Conservation (phyloP, 2,888 invertebrate genomes). For the Drosophila peninsularis region DNA sequence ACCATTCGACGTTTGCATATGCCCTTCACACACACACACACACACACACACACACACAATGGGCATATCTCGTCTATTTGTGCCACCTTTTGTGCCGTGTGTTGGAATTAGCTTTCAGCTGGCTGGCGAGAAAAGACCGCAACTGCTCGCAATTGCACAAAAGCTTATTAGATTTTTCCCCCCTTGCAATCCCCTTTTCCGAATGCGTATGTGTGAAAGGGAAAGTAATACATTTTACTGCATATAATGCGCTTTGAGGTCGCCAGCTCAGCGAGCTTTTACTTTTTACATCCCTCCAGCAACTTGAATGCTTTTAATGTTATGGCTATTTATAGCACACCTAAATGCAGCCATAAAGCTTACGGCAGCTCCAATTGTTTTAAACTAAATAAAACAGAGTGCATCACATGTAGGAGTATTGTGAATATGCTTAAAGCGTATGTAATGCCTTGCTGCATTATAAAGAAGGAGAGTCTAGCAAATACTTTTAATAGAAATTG, state of each 20-base stretch:
- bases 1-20: slow-evolving; percentile 60
- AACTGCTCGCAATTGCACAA: slow-evolving; percentile 73
- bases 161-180: slow-evolving; percentile 66
- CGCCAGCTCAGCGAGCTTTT: slow-evolving; percentile 41
- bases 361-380: background rate
- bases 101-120: slow-evolving; percentile 75
- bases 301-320: background rate
- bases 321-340: background rate
- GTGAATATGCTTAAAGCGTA: too few relatives aligned
- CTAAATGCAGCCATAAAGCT: background rate
- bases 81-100: slow-evolving; percentile 72
- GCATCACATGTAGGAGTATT: too few relatives aligned
- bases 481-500: background rate
- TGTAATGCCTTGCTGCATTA: too few relatives aligned
- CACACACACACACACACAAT: slow-evolving; percentile 20
- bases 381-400: background rate
- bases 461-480: background rate
- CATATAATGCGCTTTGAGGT: slow-evolving; percentile 74
- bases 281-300: background rate
- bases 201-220: slow-evolving; percentile 18
- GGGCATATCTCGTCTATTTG: slow-evolving; percentile 43
- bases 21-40: slow-evolving; percentile 27
- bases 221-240: slow-evolving; percentile 64
- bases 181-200: background rate
- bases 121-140: slow-evolving; percentile 45